Conservation (phyloP, 1,140 invertebrate genomes). For the Drusus annulatus region DNA sequence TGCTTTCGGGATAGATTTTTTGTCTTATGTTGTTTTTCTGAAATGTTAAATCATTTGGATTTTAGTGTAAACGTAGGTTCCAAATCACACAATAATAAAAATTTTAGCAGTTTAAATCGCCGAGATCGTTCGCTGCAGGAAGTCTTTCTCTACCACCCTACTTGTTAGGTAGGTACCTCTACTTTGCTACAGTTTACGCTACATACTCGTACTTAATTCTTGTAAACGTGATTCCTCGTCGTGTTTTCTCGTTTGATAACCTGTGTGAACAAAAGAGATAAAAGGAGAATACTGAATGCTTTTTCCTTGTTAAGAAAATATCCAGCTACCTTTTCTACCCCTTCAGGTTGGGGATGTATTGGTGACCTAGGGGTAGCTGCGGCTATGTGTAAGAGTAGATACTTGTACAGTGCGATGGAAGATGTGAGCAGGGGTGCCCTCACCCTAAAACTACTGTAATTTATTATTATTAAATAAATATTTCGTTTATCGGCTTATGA, state of each 20-base stretch:
- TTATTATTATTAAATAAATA: slow-evolving; percentile 36
- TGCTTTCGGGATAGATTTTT: too few relatives aligned
- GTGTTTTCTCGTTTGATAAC: neutral
- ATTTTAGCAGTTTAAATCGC: too few relatives aligned
- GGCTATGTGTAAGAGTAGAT: neutral
- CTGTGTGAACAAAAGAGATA: slow-evolving; percentile 23
- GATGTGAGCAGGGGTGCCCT: neutral
- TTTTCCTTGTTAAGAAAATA: slow-evolving; percentile 16
- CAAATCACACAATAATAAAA: too few relatives aligned
- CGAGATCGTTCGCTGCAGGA: too few relatives aligned
- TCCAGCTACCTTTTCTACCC: slow-evolving; percentile 8
- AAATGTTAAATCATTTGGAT: too few relatives aligned
- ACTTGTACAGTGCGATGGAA: slow-evolving; percentile 13
- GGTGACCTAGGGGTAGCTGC: neutral
- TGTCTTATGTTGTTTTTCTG: too few relatives aligned
- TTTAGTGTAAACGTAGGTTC: too few relatives aligned
- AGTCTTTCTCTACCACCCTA: too few relatives aligned
- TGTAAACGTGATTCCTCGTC: neutral
- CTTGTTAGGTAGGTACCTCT: too few relatives aligned
- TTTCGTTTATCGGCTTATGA: slow-evolving; percentile 24
- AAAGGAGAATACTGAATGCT: slow-evolving; percentile 6
- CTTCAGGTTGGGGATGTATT: neutral
- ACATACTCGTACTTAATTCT: too few relatives aligned
- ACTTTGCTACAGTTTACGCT: too few relatives aligned
- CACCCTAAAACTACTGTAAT: slow-evolving; percentile 10